These are phyloP conservation scores for Anguilla anguilla DNA, from an alignment of 2,797 vertebrate genomes.

Conservation along the genomic window DNA sequence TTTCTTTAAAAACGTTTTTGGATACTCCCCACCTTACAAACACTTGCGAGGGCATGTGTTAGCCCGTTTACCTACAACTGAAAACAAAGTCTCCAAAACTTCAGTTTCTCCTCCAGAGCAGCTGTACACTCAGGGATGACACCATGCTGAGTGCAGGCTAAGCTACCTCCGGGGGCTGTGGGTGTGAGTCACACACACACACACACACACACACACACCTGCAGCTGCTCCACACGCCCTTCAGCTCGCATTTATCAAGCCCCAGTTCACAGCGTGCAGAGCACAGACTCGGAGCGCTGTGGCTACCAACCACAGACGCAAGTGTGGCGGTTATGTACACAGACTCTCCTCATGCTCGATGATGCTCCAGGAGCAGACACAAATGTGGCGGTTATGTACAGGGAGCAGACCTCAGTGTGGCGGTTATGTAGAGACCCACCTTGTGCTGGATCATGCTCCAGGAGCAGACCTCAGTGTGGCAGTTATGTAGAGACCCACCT, in stretches of 20 bases:
- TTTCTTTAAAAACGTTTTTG: neutral
- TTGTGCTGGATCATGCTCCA: too few relatives aligned
- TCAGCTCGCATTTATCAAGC: neutral
- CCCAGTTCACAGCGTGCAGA: neutral
- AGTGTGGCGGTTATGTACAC: too few relatives aligned
- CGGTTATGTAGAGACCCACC: too few relatives aligned
- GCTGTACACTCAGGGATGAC: neutral
- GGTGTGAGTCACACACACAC: neutral
- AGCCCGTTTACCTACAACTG: neutral
- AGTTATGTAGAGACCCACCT: too few relatives aligned
- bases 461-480: too few relatives aligned
- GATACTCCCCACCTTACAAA: neutral
- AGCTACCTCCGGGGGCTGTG: neutral
- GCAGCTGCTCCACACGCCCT: neutral
- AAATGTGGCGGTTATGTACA: too few relatives aligned
- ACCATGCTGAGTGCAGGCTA: neutral
- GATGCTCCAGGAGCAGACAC: conserved; percentile 38
- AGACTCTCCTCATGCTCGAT: too few relatives aligned
- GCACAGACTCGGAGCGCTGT: neutral
- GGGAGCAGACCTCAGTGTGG: too few relatives aligned
- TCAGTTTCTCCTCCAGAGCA: neutral
- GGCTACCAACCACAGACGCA: neutral
- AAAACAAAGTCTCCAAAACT: neutral
- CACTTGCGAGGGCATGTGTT: neutral
- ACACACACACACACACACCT: neutral